A percentile compares a stretch with the other conserved stretches of the same genome.
Conservation (phyloP, 2,888 invertebrate species). For the Phlogophora meticulosa region DNA sequence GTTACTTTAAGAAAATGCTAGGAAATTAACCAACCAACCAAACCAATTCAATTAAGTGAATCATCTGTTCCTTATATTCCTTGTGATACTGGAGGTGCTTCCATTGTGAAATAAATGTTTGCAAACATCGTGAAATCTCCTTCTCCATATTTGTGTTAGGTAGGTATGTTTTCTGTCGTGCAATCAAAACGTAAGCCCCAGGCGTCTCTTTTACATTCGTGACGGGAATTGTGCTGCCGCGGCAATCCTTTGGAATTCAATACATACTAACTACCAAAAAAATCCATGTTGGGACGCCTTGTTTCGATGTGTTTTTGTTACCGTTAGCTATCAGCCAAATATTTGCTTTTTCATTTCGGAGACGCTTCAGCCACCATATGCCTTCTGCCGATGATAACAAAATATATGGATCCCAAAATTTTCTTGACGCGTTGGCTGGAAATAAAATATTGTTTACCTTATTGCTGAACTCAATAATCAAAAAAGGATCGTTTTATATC, state of each 20-base stretch:
- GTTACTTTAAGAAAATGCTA: background rate
- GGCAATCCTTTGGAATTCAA: constrained; percentile 62
- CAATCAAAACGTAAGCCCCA: constrained; percentile 61
- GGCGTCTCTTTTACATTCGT: constrained; percentile 61
- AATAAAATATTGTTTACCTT: background rate
- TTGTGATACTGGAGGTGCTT: background rate
- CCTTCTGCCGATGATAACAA: constrained; percentile 5
- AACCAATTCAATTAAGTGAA: background rate
- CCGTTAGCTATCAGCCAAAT: constrained; percentile 25
- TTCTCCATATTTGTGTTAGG: constrained; percentile 12
- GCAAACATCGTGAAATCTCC: constrained; percentile 10
- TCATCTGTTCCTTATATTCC: background rate
- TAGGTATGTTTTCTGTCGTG: constrained; percentile 31
- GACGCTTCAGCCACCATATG: background rate
- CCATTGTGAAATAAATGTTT: background rate
- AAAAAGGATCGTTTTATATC: background rate
- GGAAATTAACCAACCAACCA: too few species aligned
- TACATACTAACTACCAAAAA: constrained; percentile 52
- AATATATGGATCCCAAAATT: constrained; percentile 19
- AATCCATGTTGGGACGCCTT: constrained; percentile 6
- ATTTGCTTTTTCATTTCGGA: constrained; percentile 30
- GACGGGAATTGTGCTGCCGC: constrained; percentile 51
- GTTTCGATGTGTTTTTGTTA: constrained; percentile 39
- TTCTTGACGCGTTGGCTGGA: constrained; percentile 22
- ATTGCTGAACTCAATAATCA: background rate